phyloP scores from a whole-genome alignment of 2,113 vertebrate genomes.

The Vulpes ferrilata region DNA sequence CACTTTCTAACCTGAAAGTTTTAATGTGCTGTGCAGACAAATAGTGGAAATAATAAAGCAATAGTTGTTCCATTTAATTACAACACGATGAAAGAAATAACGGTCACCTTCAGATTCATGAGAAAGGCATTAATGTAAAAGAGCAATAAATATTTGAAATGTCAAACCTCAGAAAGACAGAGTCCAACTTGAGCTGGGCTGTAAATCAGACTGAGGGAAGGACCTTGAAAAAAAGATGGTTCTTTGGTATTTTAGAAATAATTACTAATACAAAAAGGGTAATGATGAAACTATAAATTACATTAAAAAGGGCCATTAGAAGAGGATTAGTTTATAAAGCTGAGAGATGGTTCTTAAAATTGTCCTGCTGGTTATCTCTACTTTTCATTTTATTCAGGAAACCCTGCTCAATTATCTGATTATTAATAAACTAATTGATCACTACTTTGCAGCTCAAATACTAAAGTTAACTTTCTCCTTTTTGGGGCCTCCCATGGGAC shows the following conservation, averaged over 20 bases:
- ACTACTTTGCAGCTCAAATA: constrained; percentile 85
- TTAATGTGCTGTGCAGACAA: constrained; percentile 90
- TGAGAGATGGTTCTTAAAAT: constrained; percentile 94
- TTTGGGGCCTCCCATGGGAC: constrained; percentile 36
- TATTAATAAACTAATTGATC: constrained; percentile 94
- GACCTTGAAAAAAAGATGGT: constrained; percentile 96
- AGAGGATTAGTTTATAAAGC: constrained; percentile 99
- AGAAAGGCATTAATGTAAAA: constrained; percentile 98
- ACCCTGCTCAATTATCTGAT: constrained; percentile 89
- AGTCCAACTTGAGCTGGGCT: constrained; percentile 93
- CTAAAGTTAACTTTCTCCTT: constrained; percentile 70
- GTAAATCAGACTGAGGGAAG: constrained; percentile 96
- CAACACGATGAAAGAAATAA: constrained; percentile 94
- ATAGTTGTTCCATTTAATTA: constrained; percentile 97
- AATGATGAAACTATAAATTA: constrained; percentile 99
- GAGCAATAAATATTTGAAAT: constrained; percentile 99
- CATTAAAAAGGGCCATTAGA: constrained; percentile 97
- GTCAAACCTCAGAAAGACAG: constrained; percentile 99
- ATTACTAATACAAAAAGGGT: constrained; percentile 99
- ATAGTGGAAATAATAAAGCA: constrained; percentile 93
- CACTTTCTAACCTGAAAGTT: constrained; percentile 89
- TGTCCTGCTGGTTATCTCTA: constrained; percentile 92
- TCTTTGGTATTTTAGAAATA: constrained; percentile 99
- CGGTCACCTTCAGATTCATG: constrained; percentile 99
- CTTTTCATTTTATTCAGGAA: constrained; percentile 91